These are phyloP conservation scores for Popillia japonica DNA, from an alignment of 1,140 invertebrate genomes.

Conservation along the genomic window DNA sequence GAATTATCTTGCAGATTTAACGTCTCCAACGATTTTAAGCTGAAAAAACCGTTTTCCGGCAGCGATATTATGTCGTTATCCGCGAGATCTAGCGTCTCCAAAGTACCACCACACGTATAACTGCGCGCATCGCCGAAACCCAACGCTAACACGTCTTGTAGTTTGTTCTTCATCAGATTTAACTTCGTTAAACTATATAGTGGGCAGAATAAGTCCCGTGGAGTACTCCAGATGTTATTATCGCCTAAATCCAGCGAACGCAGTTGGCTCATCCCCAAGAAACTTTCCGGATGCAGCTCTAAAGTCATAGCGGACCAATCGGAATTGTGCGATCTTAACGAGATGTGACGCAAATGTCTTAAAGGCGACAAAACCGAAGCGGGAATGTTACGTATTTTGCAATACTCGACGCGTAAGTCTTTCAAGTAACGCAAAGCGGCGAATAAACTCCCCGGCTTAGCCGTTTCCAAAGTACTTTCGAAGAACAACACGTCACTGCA, in stretches of 20 bases:
- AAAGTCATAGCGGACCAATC: conserved; percentile 83
- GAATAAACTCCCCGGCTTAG: conserved; percentile 68
- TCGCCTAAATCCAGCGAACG: conserved; percentile 76
- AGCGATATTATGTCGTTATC: conserved; percentile 75
- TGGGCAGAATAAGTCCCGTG: conserved; percentile 77
- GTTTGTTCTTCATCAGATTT: conserved; percentile 81
- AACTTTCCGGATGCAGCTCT: conserved; percentile 75
- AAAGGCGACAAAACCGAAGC: conserved; percentile 72
- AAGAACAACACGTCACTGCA: conserved; percentile 84
- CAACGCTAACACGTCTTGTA: conserved; percentile 80
- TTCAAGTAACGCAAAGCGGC: conserved; percentile 71
- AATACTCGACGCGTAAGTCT: conserved; percentile 77
- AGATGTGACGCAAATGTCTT: conserved; percentile 71
- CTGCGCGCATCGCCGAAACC: conserved; percentile 63
- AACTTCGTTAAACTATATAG: conserved; percentile 72
- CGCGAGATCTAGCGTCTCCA: conserved; percentile 78
- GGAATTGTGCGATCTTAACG: conserved; percentile 78
- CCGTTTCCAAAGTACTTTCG: conserved; percentile 74
- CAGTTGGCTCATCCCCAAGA: conserved; percentile 73
- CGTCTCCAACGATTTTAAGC: conserved; percentile 70
- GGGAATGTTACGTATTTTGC: conserved; percentile 80
- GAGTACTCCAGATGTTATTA: conserved; percentile 83
- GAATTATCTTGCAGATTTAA: conserved; percentile 78
- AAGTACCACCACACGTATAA: conserved; percentile 68
- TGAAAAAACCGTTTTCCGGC: conserved; percentile 73